Evolutionary conservation across 2,888 invertebrate genomes (phyloP), one percentile per base, ranked within the genome.

Genomic region (Ectemnius lituratus): DNA sequence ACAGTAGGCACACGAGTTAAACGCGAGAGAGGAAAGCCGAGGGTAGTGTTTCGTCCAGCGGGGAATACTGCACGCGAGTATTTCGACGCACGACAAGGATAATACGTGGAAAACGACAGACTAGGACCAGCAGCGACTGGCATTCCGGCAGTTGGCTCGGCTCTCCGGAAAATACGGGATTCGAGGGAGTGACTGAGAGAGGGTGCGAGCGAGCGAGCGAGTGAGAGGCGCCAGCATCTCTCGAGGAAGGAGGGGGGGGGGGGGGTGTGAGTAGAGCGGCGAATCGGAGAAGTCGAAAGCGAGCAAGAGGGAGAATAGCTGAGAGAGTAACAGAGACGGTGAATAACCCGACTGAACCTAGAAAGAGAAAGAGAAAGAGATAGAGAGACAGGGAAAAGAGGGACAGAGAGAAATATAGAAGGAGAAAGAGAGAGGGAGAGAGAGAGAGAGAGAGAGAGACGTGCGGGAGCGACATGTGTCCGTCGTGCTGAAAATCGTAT

Each of bases 391-490:
- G 37, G 8, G 8, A 8, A 8, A 52, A 56, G 65, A 45, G 65
- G 28, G 27, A 16, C 46, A 49, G 67, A 59, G 57, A 11, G 62
- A 66, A n/a, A n/a, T n/a, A n/a, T n/a, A n/a, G n/a, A n/a, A n/a
- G 28, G 27, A 16, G 28, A 37, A 3, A 11, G 11, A 37, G 37
- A 1, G 37, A 37, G 8, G 8, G 37, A 8, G 58, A 56, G 65
- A 45, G 65, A 37, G 27, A 16, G 49, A 49, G 67, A 59, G 57
- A 11, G 62, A 66, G 68, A 65, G 73, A 76, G 70, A 76, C 75
- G 76, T 52, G 79, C 74, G 76, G 66, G 66, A 70, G 65, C 77
- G 78, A 83, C 80, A 83, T 83, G 83, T 83, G 82, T 76, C 80
- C 78, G 82, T 78, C 78, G 82, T 78, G 78, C 67, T 83, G 83